These are phyloP conservation scores for Hyles euphorbiae DNA, from an alignment of 1,140 invertebrate species.

Conservation along the genomic window DNA sequence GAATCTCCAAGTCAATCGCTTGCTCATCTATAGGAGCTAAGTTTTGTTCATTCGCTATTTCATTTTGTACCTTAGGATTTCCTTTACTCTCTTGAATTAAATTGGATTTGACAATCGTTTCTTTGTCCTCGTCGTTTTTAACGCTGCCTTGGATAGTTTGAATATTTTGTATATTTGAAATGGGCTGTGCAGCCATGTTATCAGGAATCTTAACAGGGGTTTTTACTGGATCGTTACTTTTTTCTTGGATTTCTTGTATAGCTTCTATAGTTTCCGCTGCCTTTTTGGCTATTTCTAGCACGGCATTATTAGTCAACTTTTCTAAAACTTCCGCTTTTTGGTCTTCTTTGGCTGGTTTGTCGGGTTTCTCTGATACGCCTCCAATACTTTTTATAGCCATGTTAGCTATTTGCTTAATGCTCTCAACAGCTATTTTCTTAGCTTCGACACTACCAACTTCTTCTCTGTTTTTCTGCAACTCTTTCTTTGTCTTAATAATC, in stretches of 20 bases:
- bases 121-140: background rate
- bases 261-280: slow-evolving; percentile 54
- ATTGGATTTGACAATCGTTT: background rate
- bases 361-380: slow-evolving; percentile 53
- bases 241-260: slow-evolving; percentile 50
- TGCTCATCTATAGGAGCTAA: too few relatives aligned
- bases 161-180: background rate
- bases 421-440: slow-evolving; percentile 70
- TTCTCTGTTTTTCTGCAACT: slow-evolving; percentile 67
- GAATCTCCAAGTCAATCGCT: too few relatives aligned
- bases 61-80: too few relatives aligned
- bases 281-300: slow-evolving; percentile 55
- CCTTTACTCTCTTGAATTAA: background rate
- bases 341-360: slow-evolving; percentile 17
- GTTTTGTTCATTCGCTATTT: too few relatives aligned
- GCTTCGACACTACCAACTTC: slow-evolving; percentile 51
- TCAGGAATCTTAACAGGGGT: slow-evolving; percentile 6
- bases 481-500: slow-evolving; percentile 73
- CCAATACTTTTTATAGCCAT: slow-evolving; percentile 65
- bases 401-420: slow-evolving; percentile 71
- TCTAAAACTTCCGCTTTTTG: slow-evolving; percentile 39
- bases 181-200: background rate
- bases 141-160: background rate
- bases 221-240: slow-evolving; percentile 13
- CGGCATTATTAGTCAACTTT: slow-evolving; percentile 50